These are phyloP conservation scores for Conomelus anceps DNA, from an alignment of 2,888 invertebrate genomes.

Conservation along the genomic window DNA sequence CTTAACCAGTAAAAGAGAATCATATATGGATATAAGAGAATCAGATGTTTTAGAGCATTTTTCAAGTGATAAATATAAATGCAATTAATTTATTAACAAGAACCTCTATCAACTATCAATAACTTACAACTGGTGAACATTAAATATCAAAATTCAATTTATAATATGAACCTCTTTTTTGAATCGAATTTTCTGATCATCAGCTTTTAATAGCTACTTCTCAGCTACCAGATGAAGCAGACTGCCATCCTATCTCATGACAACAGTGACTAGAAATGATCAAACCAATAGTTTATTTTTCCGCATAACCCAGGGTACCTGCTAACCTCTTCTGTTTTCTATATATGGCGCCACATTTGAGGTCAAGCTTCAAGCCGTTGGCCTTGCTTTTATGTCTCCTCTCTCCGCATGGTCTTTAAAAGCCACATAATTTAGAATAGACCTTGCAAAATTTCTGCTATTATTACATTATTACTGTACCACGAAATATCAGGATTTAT, in stretches of 20 bases:
- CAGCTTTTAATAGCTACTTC: no score
- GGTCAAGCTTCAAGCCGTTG: background rate
- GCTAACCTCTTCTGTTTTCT: background rate
- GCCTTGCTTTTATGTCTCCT: background rate
- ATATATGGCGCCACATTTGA: background rate
- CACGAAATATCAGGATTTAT: background rate
- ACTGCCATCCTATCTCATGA: background rate
- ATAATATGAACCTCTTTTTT: no score
- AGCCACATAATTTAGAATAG: background rate
- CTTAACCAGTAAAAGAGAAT: no score
- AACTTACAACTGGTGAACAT: no score
- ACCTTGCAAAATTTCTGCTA: background rate
- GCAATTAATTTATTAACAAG: no score
- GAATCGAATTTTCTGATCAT: background rate
- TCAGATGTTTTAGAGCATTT: no score
- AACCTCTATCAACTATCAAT: no score
- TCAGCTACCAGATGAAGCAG: background rate
- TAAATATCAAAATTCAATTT: no score
- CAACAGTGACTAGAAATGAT: background rate
- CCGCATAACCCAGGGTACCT: background rate
- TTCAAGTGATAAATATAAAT: no score
- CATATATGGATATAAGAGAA: no score
- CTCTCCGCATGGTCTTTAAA: background rate
- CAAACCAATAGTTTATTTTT: background rate
- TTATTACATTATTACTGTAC: background rate